These are phyloP conservation scores for Etheostoma perlongum DNA, from an alignment of 2,797 vertebrate species.

Conservation along the genomic window DNA sequence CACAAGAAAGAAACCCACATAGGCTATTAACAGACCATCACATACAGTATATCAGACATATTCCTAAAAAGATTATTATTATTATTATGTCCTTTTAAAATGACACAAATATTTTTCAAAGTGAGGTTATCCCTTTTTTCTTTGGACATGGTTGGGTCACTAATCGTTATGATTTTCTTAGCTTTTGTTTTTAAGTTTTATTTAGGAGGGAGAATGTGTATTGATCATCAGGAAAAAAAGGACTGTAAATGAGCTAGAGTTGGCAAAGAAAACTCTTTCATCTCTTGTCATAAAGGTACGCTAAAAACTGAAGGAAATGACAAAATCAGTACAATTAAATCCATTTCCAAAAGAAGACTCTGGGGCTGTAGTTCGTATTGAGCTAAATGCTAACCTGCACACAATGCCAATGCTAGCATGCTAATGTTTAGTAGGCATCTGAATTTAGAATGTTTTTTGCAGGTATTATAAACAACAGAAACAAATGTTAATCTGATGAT, in stretches of 20 bases:
- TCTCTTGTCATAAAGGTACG: too few species aligned
- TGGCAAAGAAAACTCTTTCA: neutral
- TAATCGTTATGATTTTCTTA: neutral
- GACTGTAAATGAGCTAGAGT: neutral
- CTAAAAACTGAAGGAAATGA: neutral
- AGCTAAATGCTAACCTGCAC: neutral
- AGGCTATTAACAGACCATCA: neutral
- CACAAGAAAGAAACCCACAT: neutral
- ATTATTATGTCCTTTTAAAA: neutral
- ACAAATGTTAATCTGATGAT: neutral
- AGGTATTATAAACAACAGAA: neutral
- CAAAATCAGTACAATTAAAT: too few species aligned
- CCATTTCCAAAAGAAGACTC: too few species aligned
- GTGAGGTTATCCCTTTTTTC: neutral
- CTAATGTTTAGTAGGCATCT: neutral
- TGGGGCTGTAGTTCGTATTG: neutral
- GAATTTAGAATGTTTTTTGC: neutral
- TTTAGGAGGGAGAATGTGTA: neutral
- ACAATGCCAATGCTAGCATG: neutral
- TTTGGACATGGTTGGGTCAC: neutral
- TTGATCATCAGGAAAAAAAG: neutral
- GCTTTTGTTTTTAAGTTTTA: neutral
- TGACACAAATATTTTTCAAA: neutral
- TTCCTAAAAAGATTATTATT: neutral
- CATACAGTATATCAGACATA: neutral